These are phyloP conservation scores for Dugesia japonica DNA, from an alignment of 2,888 invertebrate genomes.

Conservation along the genomic window DNA sequence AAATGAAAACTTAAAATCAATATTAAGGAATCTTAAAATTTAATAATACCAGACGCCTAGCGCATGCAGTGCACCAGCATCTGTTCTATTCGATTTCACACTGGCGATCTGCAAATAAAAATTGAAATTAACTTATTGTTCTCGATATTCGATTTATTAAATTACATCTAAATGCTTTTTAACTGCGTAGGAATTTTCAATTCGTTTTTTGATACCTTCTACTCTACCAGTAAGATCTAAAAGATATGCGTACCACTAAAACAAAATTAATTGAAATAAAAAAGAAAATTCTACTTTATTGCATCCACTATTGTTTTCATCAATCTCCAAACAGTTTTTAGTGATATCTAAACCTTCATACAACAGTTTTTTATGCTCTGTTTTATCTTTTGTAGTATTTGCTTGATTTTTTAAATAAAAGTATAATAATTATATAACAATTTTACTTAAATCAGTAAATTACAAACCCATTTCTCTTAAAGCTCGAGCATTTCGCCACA, in stretches of 20 bases:
- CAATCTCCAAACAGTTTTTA: neutral
- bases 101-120: neutral
- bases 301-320: neutral
- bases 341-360: neutral
- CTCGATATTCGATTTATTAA: neutral
- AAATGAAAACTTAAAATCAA: too few species aligned
- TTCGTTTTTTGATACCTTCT: constrained; percentile 61
- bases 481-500: neutral
- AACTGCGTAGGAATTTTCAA: constrained; percentile 59
- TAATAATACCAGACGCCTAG: constrained; percentile 24
- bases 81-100: neutral
- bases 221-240: constrained; percentile 60
- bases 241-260: constrained; percentile 57
- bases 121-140: neutral
- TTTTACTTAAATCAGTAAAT: neutral
- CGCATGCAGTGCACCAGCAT: constrained; percentile 5
- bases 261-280: constrained; percentile 41
- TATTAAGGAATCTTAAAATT: too few species aligned
- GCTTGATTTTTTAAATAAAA: neutral
- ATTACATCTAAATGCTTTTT: constrained; percentile 55
- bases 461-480: neutral
- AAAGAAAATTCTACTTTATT: neutral
- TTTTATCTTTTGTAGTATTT: neutral
- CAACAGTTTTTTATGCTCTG: neutral
- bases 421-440: too few species aligned